Evolutionary conservation across 2,797 vertebrate genomes (phyloP).

Genomic region (Centropyge bicolor): DNA sequence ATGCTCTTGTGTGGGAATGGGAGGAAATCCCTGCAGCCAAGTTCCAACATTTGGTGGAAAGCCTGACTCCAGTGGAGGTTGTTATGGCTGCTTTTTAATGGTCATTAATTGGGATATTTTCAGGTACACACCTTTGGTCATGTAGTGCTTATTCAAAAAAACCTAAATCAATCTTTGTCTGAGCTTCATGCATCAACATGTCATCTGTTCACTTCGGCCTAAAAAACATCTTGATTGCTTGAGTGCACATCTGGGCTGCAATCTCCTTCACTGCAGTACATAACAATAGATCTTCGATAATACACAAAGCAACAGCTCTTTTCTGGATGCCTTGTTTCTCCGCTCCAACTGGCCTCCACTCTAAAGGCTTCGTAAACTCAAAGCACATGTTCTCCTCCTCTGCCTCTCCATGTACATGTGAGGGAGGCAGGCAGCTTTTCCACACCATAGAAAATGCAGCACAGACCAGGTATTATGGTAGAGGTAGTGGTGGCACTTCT

Average conservation of each 20-base stretch:
- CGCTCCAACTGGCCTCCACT: conserved; percentile 69
- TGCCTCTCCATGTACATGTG: conserved; percentile 55
- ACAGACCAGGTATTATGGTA: conserved; percentile 40
- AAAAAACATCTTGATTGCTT: background rate
- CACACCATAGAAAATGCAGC: conserved; percentile 38
- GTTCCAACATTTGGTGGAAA: background rate
- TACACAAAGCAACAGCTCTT: conserved; percentile 24
- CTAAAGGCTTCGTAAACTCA: conserved; percentile 69
- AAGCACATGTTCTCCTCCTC: conserved; percentile 74
- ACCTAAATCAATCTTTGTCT: background rate
- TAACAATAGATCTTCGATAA: conserved; percentile 4
- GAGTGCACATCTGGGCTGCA: conserved; percentile 17
- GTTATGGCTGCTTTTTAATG: background rate
- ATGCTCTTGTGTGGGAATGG: background rate
- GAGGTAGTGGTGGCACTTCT: background rate
- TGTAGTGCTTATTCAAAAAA: background rate
- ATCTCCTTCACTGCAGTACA: background rate
- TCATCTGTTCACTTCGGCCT: conserved; percentile 11
- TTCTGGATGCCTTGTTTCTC: conserved; percentile 45
- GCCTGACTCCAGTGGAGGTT: background rate
- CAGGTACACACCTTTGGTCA: background rate
- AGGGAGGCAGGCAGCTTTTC: conserved; percentile 57
- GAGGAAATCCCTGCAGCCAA: background rate
- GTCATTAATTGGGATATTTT: background rate
- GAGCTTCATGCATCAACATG: background rate